A percentile compares a stretch with the other conserved stretches of the same genome.
phyloP scores from a whole-genome alignment of 1,140 invertebrate species.

The Dendroctonus ponderosae region DNA sequence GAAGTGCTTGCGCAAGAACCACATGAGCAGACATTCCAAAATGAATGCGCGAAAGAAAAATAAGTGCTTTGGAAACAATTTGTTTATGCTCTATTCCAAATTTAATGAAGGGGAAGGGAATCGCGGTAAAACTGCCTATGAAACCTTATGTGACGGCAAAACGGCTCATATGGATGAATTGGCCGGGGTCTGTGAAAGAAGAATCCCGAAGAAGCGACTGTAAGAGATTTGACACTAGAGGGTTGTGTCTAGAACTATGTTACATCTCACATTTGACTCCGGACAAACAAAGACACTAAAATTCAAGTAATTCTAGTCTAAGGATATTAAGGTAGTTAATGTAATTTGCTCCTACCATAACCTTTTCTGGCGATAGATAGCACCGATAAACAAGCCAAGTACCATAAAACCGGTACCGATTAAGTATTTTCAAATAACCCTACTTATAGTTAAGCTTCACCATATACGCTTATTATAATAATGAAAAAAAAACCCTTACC shows the following conservation, averaged over 20 bases:
- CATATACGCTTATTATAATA: slow-evolving; percentile 13
- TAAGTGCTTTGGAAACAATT: background rate
- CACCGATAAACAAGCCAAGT: background rate
- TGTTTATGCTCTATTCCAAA: background rate
- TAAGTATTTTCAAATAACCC: slow-evolving; percentile 9
- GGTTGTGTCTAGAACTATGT: too few species aligned
- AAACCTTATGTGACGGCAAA: slow-evolving; percentile 7
- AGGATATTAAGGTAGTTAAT: background rate
- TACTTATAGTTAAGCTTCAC: slow-evolving; percentile 10
- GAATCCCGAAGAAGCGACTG: too few species aligned
- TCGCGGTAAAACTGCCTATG: slow-evolving; percentile 2
- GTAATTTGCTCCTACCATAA: background rate
- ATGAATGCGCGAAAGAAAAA: too few species aligned
- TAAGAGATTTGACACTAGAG: too few species aligned
- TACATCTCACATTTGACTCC: too few species aligned
- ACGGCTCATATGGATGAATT: slow-evolving; percentile 11
- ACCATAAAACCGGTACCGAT: slow-evolving; percentile 5
- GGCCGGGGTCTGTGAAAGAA: too few species aligned
- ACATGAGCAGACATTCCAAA: background rate
- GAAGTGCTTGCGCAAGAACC: slow-evolving; percentile 1
- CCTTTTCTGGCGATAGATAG: background rate
- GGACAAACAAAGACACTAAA: background rate
- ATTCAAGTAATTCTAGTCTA: slow-evolving; percentile 9
- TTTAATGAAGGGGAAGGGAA: background rate
- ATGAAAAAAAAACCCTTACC: too few species aligned